Evolutionary conservation across 1,140 invertebrate species (phyloP).

Genomic region (Platyura marginata): DNA sequence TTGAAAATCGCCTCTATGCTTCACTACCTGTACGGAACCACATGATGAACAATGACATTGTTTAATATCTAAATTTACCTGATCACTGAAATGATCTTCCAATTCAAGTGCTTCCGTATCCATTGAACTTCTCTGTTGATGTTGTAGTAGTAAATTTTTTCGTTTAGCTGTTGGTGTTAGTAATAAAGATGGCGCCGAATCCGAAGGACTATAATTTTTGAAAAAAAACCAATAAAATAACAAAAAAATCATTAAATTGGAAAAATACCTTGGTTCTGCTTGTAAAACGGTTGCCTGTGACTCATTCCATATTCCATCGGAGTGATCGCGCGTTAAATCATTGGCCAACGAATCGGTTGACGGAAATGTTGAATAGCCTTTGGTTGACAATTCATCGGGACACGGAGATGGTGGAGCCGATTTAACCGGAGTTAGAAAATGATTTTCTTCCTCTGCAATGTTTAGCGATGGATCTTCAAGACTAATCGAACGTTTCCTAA

Average conservation of each 20-base stretch:
- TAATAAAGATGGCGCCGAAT: conserved; percentile 29
- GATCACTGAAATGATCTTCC: conserved; percentile 44
- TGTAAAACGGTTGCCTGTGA: conserved; percentile 66
- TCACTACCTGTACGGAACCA: too few species aligned
- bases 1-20: too few species aligned
- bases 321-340: conserved; percentile 57
- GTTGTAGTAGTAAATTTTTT: conserved; percentile 56
- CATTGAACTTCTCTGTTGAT: conserved; percentile 66
- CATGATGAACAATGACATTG: too few species aligned
- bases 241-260: neutral
- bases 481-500: conserved; percentile 46
- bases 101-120: conserved; percentile 58
- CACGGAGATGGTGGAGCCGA: conserved; percentile 35
- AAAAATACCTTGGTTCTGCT: conserved; percentile 24
- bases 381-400: conserved; percentile 16
- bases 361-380: conserved; percentile 43
- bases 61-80: conserved; percentile 23
- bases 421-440: conserved; percentile 8
- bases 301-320: conserved; percentile 72
- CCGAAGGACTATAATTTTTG: neutral
- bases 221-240: neutral
- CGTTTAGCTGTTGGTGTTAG: conserved; percentile 55
- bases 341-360: conserved; percentile 62
- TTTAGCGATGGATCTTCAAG: conserved; percentile 21
- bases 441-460: neutral